Conservation (phyloP, 2,888 invertebrate species). For the Sesamia inferens region DNA sequence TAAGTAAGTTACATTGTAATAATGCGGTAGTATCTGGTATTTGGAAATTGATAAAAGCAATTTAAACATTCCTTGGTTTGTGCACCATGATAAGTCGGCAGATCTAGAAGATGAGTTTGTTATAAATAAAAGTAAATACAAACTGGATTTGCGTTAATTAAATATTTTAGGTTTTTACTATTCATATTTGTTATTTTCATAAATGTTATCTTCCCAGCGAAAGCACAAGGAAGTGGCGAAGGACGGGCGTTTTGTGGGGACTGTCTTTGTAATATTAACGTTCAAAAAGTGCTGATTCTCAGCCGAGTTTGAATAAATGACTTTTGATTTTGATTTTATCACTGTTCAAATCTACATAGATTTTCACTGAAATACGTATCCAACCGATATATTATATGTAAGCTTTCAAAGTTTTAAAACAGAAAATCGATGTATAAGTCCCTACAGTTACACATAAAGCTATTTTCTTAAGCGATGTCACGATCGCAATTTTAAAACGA, state of each 20-base stretch:
- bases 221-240: too few relatives aligned
- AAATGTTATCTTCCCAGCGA: not conserved
- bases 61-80: conserved; percentile 39
- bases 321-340: too few relatives aligned
- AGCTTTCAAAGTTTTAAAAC: not conserved
- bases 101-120: not conserved
- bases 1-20: conserved; percentile 26
- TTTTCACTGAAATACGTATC: not conserved
- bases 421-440: not conserved
- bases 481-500: conserved; percentile 4
- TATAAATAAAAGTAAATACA: not conserved
- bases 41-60: conserved; percentile 41
- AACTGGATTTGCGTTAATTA: conserved; percentile 6
- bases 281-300: too few relatives aligned
- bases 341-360: not conserved
- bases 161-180: not conserved
- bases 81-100: conserved; percentile 12
- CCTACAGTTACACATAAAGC: not conserved
- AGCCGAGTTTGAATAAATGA: too few relatives aligned
- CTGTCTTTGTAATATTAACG: too few relatives aligned
- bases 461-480: conserved; percentile 16
- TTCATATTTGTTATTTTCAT: not conserved
- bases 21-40: conserved; percentile 31
- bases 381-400: not conserved
- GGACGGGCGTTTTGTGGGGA: too few relatives aligned